phyloP scores from a whole-genome alignment of 2,888 invertebrate species.

The Esperia sulphurella region DNA sequence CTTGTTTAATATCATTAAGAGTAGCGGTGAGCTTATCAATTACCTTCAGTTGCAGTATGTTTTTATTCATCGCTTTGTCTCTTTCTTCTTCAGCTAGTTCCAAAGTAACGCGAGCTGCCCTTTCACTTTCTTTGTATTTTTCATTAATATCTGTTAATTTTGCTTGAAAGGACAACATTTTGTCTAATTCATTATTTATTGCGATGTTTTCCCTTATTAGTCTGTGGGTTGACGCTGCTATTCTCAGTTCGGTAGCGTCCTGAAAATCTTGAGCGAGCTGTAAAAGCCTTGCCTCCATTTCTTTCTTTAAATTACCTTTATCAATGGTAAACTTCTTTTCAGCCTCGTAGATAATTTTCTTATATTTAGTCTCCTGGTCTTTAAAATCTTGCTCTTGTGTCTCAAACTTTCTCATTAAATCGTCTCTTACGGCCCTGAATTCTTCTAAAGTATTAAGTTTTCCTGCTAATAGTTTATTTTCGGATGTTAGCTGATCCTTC shows the following conservation, averaged over 20 bases:
- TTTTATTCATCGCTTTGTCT: slow-evolving; percentile 81
- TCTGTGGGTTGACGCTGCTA: slow-evolving; percentile 93
- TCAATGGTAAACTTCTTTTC: slow-evolving; percentile 87
- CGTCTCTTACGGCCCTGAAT: slow-evolving; percentile 91
- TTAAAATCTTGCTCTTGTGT: slow-evolving; percentile 86
- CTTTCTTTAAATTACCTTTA: slow-evolving; percentile 90
- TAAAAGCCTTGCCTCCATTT: slow-evolving; percentile 90
- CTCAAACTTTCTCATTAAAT: slow-evolving; percentile 90
- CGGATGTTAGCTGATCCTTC: slow-evolving; percentile 91
- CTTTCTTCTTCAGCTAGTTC: slow-evolving; percentile 82
- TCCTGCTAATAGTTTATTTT: slow-evolving; percentile 91
- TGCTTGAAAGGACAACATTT: slow-evolving; percentile 81
- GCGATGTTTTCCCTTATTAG: slow-evolving; percentile 92
- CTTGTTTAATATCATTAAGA: slow-evolving; percentile 72
- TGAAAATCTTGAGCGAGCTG: slow-evolving; percentile 92
- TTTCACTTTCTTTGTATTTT: slow-evolving; percentile 78
- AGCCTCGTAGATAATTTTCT: slow-evolving; percentile 87
- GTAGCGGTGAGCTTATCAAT: slow-evolving; percentile 81
- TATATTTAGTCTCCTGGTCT: slow-evolving; percentile 88
- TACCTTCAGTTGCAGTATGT: slow-evolving; percentile 80
- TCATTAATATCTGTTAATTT: slow-evolving; percentile 81
- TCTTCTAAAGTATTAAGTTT: slow-evolving; percentile 94
- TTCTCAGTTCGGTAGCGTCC: slow-evolving; percentile 90
- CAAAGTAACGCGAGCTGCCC: slow-evolving; percentile 70
- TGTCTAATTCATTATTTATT: slow-evolving; percentile 87